Evolutionary conservation across 1,140 invertebrate genomes (phyloP), one percentile per base, ranked within the genome.

Genomic region (Plutomurus gul): DNA sequence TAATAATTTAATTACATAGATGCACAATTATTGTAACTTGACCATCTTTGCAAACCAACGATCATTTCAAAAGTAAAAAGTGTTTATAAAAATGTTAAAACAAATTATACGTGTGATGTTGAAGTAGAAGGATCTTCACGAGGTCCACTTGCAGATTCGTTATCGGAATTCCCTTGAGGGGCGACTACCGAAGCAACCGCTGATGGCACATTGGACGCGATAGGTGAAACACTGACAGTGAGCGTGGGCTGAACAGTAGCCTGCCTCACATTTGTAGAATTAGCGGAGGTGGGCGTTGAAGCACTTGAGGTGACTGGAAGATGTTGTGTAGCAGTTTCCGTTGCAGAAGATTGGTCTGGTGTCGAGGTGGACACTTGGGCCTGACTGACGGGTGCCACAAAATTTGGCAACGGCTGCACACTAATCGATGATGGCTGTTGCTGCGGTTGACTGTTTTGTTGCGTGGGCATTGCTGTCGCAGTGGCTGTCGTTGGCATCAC

Each of bases 401-500:
- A 70, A 1, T 43, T 77, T 83, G 85, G 80, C 85, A 86, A 11
- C 84, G 86, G 72, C 84, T 86, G 36, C 83, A 74, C 39, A 79
- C 60, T 46, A 22, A 71, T 16, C n/a, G 82, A 84, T 84, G 80
- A 85, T 84, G 85, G 81, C 85, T 87, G 25, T 83, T 86, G 36
- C 84, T 86, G 73, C 83, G 84, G 27, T 83, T 85, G 36, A 22
- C 13, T 18, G 22, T 43, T 27, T 22, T 56, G 60, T 84, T 86
- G 77, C 37, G 81, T 83, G 36, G 85, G 85, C 83, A 93, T 92
- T 18, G 93, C 91, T 71, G 92, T 65, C 10, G 30, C 36, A 87
- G 73, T 27, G 10, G 71, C 75, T 37, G 91, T 75, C 3, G 84
- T 92, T 0, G 93, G 93, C 81, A 94, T 87, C n/a, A 95, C 93